Percentiles rank a stretch among this genome's conserved stretches.
phyloP scores from a whole-genome alignment of 2,888 invertebrate species.

The Malacosoma neustria region DNA sequence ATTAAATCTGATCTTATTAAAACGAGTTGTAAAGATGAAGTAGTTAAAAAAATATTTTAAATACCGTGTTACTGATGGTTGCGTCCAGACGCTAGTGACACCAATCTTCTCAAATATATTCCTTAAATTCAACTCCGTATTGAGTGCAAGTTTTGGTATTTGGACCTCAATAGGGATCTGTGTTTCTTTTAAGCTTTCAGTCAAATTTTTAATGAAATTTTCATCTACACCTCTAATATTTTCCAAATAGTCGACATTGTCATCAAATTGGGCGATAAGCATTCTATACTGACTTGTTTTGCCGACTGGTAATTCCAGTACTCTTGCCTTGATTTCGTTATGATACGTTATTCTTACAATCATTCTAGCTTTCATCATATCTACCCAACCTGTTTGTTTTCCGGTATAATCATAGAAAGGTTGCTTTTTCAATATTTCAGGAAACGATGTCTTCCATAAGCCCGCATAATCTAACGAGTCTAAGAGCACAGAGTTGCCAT shows the following conservation, averaged over 20 bases:
- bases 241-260: not conserved
- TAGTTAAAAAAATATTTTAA: no score
- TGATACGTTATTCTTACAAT: constrained; percentile 11
- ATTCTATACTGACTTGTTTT: constrained; percentile 13
- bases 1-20: no score
- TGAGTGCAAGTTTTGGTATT: constrained; percentile 17
- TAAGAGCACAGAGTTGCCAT: constrained; percentile 20
- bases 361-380: constrained; percentile 16
- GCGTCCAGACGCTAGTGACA: constrained; percentile 14
- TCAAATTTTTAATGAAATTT: not conserved
- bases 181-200: constrained; percentile 8
- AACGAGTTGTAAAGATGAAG: no score
- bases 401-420: constrained; percentile 18
- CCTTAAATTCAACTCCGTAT: constrained; percentile 15
- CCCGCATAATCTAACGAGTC: constrained; percentile 20
- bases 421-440: constrained; percentile 11
- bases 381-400: constrained; percentile 15
- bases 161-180: constrained; percentile 14
- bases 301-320: constrained; percentile 18
- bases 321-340: constrained; percentile 4
- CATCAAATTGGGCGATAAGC: constrained; percentile 9
- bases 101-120: constrained; percentile 16
- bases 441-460: constrained; percentile 19
- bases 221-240: not conserved
- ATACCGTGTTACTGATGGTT: constrained; percentile 18